phyloP scores from a whole-genome alignment of 2,888 invertebrate genomes.

The Dexiosoma caninum region DNA sequence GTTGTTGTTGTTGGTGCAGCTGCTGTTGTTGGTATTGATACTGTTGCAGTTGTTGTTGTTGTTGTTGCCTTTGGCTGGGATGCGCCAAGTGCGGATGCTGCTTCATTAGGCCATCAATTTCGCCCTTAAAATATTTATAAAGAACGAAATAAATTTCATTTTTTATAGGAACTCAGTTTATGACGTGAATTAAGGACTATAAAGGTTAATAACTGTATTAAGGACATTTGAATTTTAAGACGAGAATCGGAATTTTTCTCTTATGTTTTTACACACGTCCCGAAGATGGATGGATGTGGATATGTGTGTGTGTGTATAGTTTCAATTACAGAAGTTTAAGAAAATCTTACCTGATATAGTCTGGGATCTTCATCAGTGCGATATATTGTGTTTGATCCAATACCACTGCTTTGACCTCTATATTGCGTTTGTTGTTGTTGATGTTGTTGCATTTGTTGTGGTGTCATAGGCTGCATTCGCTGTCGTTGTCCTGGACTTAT shows the following conservation, averaged over 20 bases:
- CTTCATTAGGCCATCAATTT: constrained; percentile 88
- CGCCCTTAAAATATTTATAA: constrained; percentile 80
- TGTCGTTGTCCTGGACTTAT: constrained; percentile 75
- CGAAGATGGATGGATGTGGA: too few species aligned
- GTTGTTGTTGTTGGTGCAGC: constrained; percentile 83
- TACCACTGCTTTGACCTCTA: constrained; percentile 65
- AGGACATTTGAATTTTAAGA: too few species aligned
- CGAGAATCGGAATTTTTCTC: too few species aligned
- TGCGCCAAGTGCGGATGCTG: constrained; percentile 87
- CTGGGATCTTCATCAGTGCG: constrained; percentile 82
- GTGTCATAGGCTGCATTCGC: constrained; percentile 73
- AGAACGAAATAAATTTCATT: not conserved
- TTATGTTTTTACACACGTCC: too few species aligned
- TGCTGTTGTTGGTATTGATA: constrained; percentile 78
- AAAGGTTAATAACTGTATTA: too few species aligned
- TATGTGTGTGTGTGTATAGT: not conserved
- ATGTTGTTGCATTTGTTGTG: constrained; percentile 74
- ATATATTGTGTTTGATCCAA: constrained; percentile 67
- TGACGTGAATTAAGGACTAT: too few species aligned
- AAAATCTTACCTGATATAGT: constrained; percentile 79
- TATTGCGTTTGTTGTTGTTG: constrained; percentile 70
- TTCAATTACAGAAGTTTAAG: too few species aligned
- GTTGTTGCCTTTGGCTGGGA: constrained; percentile 81
- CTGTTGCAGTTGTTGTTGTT: too few species aligned
- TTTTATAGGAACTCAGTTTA: too few species aligned